Percentiles rank a stretch among this genome's conserved stretches.
phyloP scores from a whole-genome alignment of 2,797 vertebrate species.

The Leptoclinus maculatus region DNA sequence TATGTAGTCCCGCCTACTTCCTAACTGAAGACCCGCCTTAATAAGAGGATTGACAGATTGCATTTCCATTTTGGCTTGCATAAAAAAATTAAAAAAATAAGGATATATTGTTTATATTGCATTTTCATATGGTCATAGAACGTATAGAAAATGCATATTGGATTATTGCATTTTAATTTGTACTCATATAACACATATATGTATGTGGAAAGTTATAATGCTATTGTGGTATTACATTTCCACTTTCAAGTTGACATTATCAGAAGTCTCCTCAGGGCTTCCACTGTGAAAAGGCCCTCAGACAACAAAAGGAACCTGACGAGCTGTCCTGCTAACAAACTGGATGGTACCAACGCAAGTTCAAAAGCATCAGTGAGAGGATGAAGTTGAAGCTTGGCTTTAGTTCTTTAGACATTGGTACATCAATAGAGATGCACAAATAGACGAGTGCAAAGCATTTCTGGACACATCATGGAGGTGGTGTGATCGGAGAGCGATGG shows the following conservation, averaged over 20 bases:
- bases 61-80: too few species aligned
- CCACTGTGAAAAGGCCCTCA: not conserved
- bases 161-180: not conserved
- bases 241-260: not conserved
- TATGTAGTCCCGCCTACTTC: not conserved
- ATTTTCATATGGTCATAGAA: not conserved
- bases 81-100: too few species aligned
- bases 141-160: not conserved
- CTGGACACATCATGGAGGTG: not conserved
- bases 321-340: not conserved
- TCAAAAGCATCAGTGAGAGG: not conserved
- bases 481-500: not conserved
- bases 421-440: not conserved
- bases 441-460: not conserved
- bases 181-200: not conserved
- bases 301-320: not conserved
- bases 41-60: too few species aligned
- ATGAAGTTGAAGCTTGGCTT: not conserved
- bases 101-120: not conserved
- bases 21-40: not conserved
- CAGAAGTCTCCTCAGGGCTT: not conserved
- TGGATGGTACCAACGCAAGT: not conserved
- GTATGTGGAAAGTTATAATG: not conserved
- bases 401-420: not conserved
- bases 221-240: not conserved